Conservation (phyloP, 2,113 vertebrate genomes). For the Muscicapa adusta region DNA sequence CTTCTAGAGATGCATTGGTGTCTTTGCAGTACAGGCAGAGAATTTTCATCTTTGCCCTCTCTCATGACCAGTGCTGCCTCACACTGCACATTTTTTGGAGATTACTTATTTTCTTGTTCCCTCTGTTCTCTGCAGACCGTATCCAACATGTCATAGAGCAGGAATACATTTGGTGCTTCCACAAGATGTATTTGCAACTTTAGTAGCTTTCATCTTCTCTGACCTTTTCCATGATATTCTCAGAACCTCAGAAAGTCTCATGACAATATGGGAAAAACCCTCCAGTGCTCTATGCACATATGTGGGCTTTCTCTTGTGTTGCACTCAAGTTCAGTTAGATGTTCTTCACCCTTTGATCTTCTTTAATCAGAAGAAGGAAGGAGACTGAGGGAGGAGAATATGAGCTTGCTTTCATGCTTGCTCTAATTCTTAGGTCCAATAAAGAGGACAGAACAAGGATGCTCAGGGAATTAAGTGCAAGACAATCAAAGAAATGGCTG, state of each 20-base stretch:
- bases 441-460: not conserved
- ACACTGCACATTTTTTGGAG: not conserved
- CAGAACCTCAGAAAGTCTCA: not conserved
- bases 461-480: not conserved
- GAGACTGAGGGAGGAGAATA: not conserved
- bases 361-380: conserved; percentile 18
- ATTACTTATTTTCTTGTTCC: not conserved
- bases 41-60: not conserved
- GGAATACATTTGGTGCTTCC: not conserved
- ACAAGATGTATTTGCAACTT: not conserved
- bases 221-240: not conserved
- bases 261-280: not conserved
- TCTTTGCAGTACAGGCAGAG: not conserved
- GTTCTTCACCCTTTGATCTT: conserved; percentile 1
- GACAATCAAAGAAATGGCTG: conserved; percentile 23
- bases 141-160: not conserved
- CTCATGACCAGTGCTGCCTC: not conserved
- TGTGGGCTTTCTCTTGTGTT: not conserved
- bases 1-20: not conserved
- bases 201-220: not conserved
- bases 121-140: not conserved
- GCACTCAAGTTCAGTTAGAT: not conserved
- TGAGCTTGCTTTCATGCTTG: conserved; percentile 12
- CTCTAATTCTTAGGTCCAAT: not conserved
- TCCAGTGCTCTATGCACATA: not conserved